phyloP scores from a whole-genome alignment of 1,140 invertebrate species.

The Calephelis virginiensis region DNA sequence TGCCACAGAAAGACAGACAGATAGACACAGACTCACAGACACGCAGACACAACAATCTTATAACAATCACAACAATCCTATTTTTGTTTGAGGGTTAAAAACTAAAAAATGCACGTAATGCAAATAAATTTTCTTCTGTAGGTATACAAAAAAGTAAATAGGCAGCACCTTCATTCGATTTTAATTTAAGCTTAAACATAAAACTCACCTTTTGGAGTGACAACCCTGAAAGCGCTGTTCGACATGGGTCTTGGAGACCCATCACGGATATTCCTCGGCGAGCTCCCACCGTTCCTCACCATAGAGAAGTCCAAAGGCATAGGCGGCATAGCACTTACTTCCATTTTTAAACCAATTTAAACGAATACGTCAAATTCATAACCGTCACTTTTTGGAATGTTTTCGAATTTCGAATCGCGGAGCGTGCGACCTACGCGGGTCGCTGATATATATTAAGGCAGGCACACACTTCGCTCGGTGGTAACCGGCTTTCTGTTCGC shows the following conservation, averaged over 20 bases:
- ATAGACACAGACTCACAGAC: too few species aligned
- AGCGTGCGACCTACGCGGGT: conserved; percentile 62
- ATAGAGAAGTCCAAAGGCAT: conserved; percentile 79
- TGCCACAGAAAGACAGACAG: too few species aligned
- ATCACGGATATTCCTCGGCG: conserved; percentile 51
- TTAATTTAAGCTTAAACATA: not conserved
- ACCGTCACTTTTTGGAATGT: conserved; percentile 39
- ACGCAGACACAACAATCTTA: too few species aligned
- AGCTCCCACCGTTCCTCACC: conserved; percentile 57
- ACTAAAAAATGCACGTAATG: too few species aligned
- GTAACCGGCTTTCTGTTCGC: conserved; percentile 43
- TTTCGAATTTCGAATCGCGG: conserved; percentile 40
- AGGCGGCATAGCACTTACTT: conserved; percentile 77
- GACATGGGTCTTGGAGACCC: conserved; percentile 66
- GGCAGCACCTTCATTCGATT: too few species aligned
- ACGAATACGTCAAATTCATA: conserved; percentile 32
- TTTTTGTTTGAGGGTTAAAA: too few species aligned
- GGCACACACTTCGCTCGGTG: conserved; percentile 44
- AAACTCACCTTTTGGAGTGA: conserved; percentile 69
- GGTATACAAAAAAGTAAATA: too few species aligned
- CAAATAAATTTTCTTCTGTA: too few species aligned
- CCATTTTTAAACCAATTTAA: conserved; percentile 53
- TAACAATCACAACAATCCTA: too few species aligned
- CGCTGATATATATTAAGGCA: conserved; percentile 65
- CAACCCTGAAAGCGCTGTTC: conserved; percentile 74